phyloP scores from a whole-genome alignment of 1,140 invertebrate genomes.

The Euwallacea fornicatus region DNA sequence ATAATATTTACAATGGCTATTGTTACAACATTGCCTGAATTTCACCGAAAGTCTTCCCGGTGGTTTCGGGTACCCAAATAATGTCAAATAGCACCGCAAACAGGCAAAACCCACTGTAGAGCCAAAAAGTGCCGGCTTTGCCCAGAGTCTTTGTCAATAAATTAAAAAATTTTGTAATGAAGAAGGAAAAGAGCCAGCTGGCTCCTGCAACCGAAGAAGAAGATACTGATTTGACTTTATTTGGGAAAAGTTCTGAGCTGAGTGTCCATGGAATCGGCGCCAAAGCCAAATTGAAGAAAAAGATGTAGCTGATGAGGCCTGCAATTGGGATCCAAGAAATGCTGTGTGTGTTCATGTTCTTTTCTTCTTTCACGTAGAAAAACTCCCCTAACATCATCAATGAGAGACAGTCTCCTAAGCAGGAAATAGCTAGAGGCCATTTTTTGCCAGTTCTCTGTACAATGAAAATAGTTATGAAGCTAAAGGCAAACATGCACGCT shows the following conservation, averaged over 20 bases:
- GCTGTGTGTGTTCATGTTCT: slow-evolving; percentile 44
- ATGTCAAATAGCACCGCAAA: slow-evolving; percentile 64
- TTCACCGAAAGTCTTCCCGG: slow-evolving; percentile 69
- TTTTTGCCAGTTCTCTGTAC: slow-evolving; percentile 72
- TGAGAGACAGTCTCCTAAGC: slow-evolving; percentile 57
- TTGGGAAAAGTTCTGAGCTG: slow-evolving; percentile 73
- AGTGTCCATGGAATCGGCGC: slow-evolving; percentile 71
- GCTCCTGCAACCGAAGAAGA: slow-evolving; percentile 67
- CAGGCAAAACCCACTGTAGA: slow-evolving; percentile 68
- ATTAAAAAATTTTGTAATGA: slow-evolving; percentile 71
- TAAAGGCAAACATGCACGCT: slow-evolving; percentile 61
- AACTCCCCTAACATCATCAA: slow-evolving; percentile 61
- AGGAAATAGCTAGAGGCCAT: slow-evolving; percentile 67
- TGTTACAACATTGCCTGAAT: slow-evolving; percentile 43
- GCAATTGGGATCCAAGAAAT: slow-evolving; percentile 64
- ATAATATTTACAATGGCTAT: background rate
- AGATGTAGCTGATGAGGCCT: slow-evolving; percentile 66
- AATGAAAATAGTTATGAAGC: slow-evolving; percentile 60
- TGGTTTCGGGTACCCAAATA: slow-evolving; percentile 77
- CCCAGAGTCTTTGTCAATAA: slow-evolving; percentile 50
- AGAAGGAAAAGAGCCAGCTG: slow-evolving; percentile 69
- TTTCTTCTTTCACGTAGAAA: slow-evolving; percentile 59
- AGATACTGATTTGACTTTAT: slow-evolving; percentile 66
- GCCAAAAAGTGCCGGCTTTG: slow-evolving; percentile 70
- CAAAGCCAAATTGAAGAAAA: slow-evolving; percentile 68